Conservation (phyloP, 1,140 invertebrate species). For the Ridgeia piscesae region DNA sequence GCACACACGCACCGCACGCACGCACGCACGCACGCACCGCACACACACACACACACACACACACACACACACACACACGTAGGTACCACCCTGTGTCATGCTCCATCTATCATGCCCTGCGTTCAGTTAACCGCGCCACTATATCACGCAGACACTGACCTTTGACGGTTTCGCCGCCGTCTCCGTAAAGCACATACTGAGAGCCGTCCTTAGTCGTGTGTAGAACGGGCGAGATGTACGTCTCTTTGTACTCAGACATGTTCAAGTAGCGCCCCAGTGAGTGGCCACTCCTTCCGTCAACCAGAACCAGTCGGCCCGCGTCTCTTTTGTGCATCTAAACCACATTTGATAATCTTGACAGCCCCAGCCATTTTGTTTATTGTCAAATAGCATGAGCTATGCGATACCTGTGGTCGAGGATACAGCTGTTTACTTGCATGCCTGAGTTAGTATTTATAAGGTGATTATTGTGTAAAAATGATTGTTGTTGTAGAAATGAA, state of each 20-base stretch:
- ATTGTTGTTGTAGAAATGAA: too few relatives aligned
- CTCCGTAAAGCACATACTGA: constrained; percentile 50
- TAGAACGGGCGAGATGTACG: constrained; percentile 50
- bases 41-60: neutral
- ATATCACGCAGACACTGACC: constrained; percentile 31
- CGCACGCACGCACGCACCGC: neutral
- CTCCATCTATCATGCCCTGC: neutral
- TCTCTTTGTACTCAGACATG: constrained; percentile 46
- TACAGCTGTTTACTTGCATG: too few relatives aligned
- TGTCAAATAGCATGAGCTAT: too few relatives aligned
- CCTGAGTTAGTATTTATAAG: too few relatives aligned
- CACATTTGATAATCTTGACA: constrained; percentile 13
- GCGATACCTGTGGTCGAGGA: too few relatives aligned
- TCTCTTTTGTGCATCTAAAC: constrained; percentile 39
- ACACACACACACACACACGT: neutral
- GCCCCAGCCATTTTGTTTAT: too few relatives aligned
- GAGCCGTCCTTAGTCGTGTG: constrained; percentile 38
- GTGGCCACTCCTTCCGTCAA: constrained; percentile 49
- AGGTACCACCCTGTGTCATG: too few relatives aligned
- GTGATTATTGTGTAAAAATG: too few relatives aligned
- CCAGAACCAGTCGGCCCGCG: constrained; percentile 46
- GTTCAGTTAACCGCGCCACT: neutral
- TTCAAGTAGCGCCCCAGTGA: constrained; percentile 44
- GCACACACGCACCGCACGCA: neutral
- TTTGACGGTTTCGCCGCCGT: constrained; percentile 50